Evolutionary conservation across 1,140 invertebrate genomes (phyloP).

Genomic region (Heterodera schachtii): DNA sequence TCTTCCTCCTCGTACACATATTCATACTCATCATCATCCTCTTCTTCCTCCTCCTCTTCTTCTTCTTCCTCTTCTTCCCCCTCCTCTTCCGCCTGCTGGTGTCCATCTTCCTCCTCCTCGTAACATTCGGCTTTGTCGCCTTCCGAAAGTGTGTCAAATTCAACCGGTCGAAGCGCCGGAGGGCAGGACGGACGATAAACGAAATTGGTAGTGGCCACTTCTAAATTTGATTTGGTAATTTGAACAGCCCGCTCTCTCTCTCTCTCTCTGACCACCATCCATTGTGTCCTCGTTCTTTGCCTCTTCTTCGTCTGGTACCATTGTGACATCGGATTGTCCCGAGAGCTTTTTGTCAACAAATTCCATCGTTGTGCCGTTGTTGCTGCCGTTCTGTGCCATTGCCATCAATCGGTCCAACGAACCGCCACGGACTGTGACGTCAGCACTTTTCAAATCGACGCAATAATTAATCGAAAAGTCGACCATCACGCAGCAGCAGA

Average conservation of each 20-base stretch:
- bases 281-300: not conserved
- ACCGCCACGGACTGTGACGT: not conserved
- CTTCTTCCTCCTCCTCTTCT: slow-evolving; percentile 8
- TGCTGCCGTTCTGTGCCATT: not conserved
- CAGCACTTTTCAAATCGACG: slow-evolving; percentile 18
- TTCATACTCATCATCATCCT: slow-evolving; percentile 27
- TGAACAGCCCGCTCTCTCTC: too few relatives aligned
- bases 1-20: slow-evolving; percentile 18
- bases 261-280: not conserved
- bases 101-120: slow-evolving; percentile 5
- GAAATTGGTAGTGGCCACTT: not conserved
- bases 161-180: slow-evolving; percentile 1
- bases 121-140: slow-evolving; percentile 5
- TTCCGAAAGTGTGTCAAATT: slow-evolving; percentile 22
- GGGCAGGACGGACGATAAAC: slow-evolving; percentile 15
- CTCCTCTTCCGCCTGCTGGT: slow-evolving; percentile 4
- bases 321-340: not conserved
- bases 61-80: slow-evolving; percentile 21
- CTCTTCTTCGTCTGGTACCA: not conserved
- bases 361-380: not conserved
- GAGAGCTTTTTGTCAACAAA: not conserved
- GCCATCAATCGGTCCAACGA: not conserved
- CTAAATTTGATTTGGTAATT: not conserved
- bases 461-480: slow-evolving; percentile 24
- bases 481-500: slow-evolving; percentile 4